A percentile compares a stretch with the other conserved stretches of the same genome.
These are phyloP conservation scores for Diceros bicornis DNA, from an alignment of 2,797 vertebrate species.

Conservation along the genomic window DNA sequence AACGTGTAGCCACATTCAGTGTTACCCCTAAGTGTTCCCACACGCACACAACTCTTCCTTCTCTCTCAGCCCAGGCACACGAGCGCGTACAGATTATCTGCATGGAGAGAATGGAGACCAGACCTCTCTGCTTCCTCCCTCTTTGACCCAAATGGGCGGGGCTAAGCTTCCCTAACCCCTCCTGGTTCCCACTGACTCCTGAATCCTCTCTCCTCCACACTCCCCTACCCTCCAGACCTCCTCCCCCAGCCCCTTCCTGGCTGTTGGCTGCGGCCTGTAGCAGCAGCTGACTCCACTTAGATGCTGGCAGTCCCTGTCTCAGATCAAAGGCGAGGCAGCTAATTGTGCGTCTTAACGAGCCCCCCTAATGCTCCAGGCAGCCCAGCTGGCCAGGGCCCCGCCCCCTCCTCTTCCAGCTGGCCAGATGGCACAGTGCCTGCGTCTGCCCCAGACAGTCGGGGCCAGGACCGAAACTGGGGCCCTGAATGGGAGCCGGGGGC, in stretches of 20 bases:
- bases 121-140: slow-evolving; percentile 20
- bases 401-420: slow-evolving; percentile 83
- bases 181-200: slow-evolving; percentile 57
- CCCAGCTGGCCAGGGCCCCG: slow-evolving; percentile 83
- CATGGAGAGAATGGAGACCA: slow-evolving; percentile 63
- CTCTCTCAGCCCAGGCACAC: not conserved
- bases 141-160: slow-evolving; percentile 52
- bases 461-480: slow-evolving; percentile 79
- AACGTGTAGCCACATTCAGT: not conserved
- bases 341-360: slow-evolving; percentile 85
- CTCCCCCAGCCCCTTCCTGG: slow-evolving; percentile 67
- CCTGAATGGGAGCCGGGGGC: slow-evolving; percentile 6
- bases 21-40: slow-evolving; percentile 43
- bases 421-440: slow-evolving; percentile 82
- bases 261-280: slow-evolving; percentile 78
- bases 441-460: slow-evolving; percentile 78
- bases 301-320: slow-evolving; percentile 86
- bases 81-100: not conserved
- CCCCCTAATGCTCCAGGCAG: slow-evolving; percentile 76
- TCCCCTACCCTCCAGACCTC: slow-evolving; percentile 65
- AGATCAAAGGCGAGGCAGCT: slow-evolving; percentile 86
- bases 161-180: slow-evolving; percentile 43
- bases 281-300: slow-evolving; percentile 87
- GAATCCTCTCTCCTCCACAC: slow-evolving; percentile 60
- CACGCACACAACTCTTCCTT: not conserved